These are phyloP conservation scores for Pantherophis guttatus DNA, from an alignment of 2,113 vertebrate species.

Conservation along the genomic window DNA sequence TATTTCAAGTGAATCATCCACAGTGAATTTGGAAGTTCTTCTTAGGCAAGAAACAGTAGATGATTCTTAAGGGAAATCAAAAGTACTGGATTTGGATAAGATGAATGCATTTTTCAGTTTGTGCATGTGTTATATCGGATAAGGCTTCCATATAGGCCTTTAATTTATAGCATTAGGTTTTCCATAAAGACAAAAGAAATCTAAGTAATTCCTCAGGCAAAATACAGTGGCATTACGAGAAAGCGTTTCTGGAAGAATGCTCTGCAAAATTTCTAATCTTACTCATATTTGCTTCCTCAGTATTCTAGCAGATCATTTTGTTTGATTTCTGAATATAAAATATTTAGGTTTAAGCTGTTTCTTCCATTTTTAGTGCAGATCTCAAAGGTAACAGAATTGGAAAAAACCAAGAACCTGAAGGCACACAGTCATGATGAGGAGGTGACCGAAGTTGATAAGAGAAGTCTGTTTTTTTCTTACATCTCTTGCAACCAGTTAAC, in stretches of 20 bases:
- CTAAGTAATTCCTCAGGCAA: background rate
- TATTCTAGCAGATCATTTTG: background rate
- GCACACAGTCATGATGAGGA: background rate
- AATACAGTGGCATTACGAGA: background rate
- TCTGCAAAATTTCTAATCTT: background rate
- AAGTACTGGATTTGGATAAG: background rate
- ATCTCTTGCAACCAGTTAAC: background rate
- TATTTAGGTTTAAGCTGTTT: background rate
- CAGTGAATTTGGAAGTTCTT: background rate
- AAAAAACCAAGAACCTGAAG: background rate
- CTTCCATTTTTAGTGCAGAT: background rate
- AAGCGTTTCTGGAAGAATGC: background rate
- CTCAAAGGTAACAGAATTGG: background rate
- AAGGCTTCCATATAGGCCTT: background rate
- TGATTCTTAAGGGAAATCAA: background rate
- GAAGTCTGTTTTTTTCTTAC: background rate
- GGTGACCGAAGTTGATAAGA: background rate
- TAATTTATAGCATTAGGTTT: background rate
- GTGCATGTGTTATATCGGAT: background rate
- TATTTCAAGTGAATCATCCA: background rate
- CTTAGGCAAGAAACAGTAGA: background rate
- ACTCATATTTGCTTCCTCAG: background rate
- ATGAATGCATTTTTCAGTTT: background rate
- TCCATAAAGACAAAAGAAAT: background rate
- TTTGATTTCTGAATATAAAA: background rate